These are phyloP conservation scores for Pelusios castaneus DNA, from an alignment of 2,113 vertebrate species.

Conservation along the genomic window DNA sequence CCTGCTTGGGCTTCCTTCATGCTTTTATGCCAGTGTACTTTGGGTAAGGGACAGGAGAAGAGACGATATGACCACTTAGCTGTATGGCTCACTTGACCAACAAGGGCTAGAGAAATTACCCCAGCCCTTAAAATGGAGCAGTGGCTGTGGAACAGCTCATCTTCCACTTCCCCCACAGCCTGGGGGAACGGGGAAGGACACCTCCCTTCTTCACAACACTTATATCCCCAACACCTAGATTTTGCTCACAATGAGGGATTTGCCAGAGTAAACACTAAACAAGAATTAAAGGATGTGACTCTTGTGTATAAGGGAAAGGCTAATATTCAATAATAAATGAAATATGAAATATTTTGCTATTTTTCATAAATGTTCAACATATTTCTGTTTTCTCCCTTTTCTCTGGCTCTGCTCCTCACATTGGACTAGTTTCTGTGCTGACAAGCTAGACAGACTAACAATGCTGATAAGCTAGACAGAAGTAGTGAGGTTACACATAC, in stretches of 20 bases:
- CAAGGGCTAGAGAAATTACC: not conserved
- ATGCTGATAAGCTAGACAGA: not conserved
- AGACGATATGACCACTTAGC: not conserved
- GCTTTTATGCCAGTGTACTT: not conserved
- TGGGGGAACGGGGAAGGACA: not conserved
- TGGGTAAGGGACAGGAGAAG: not conserved
- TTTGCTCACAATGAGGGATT: not conserved
- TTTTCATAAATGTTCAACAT: not conserved
- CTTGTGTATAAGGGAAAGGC: not conserved
- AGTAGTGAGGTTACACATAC: not conserved
- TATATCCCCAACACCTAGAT: not conserved
- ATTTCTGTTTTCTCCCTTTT: not conserved
- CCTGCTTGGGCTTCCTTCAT: not conserved
- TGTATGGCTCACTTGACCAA: not conserved
- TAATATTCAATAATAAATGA: constrained; percentile 8
- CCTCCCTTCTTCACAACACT: not conserved
- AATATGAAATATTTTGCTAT: constrained; percentile 21
- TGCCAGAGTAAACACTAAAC: constrained; percentile 8
- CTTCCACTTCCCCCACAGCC: no score
- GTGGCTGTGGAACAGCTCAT: not conserved
- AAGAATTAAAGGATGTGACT: not conserved
- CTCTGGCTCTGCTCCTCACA: not conserved
- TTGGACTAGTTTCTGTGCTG: not conserved
- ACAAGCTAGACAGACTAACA: not conserved
- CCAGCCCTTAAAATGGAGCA: not conserved